Conservation (phyloP, 2,888 invertebrate species). For the Eristalinus sepulchralis region DNA sequence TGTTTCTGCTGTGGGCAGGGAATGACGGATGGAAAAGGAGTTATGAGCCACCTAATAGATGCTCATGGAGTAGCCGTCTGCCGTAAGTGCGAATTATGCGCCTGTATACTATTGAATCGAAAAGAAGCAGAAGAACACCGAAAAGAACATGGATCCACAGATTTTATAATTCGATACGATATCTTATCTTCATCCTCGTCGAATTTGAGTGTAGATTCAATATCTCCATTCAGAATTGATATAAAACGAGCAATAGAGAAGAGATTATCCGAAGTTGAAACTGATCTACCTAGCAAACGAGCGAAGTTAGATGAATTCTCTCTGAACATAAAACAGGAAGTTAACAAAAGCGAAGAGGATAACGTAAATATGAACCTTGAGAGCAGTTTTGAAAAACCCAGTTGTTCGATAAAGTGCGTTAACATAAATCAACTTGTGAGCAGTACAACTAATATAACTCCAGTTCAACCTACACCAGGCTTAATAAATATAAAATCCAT, state of each 20-base stretch:
- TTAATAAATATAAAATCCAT: neutral
- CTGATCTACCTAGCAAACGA: neutral
- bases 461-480: neutral
- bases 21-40: neutral
- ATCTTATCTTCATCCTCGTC: conserved; percentile 8
- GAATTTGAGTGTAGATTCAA: conserved; percentile 3
- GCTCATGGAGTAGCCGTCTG: conserved; percentile 35
- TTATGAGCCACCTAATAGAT: conserved; percentile 24
- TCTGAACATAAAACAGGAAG: conserved; percentile 18
- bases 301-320: neutral
- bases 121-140: conserved; percentile 19
- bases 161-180: conserved; percentile 31
- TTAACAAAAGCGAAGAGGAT: conserved; percentile 8
- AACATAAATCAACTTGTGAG: conserved; percentile 26
- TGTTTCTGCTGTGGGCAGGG: conserved; percentile 47
- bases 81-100: conserved; percentile 38
- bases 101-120: conserved; percentile 18
- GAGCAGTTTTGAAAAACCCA: neutral
- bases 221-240: conserved; percentile 36
- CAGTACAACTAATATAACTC: neutral
- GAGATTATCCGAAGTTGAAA: neutral
- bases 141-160: neutral
- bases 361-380: neutral
- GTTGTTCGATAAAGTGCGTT: conserved; percentile 33
- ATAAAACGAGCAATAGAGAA: conserved; percentile 11